Percentiles rank a stretch among this genome's conserved stretches.
Conservation (phyloP, 2,888 invertebrate species). For the Campoplex nolae region DNA sequence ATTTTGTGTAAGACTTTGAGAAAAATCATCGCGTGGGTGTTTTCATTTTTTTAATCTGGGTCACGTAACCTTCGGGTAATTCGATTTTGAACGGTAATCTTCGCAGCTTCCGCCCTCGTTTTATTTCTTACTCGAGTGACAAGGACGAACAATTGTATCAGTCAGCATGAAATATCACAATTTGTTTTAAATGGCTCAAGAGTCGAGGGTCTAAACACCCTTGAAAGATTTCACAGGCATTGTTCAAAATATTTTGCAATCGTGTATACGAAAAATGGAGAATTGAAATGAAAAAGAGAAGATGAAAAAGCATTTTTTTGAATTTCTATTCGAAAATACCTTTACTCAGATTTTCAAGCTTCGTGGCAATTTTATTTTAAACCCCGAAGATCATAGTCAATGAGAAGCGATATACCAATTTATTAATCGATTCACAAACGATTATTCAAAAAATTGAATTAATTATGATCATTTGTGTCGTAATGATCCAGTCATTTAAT, state of each 20-base stretch:
- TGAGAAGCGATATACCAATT: background rate
- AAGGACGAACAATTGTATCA: background rate
- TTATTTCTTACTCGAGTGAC: background rate
- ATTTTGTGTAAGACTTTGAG: background rate
- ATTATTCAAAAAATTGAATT: background rate
- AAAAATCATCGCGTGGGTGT: constrained; percentile 14
- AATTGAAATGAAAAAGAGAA: no score
- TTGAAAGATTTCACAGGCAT: no score
- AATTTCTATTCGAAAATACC: no score
- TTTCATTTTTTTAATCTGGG: constrained; percentile 19
- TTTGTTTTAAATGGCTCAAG: background rate
- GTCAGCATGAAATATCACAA: background rate
- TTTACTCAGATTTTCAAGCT: no score
- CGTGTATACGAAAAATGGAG: background rate
- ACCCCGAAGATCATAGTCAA: no score
- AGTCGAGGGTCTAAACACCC: background rate
- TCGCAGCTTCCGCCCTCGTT: background rate
- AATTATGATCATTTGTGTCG: background rate
- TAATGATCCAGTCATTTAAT: background rate
- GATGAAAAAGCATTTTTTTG: no score
- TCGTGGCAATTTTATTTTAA: no score
- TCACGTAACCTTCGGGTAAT: constrained; percentile 26
- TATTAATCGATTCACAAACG: background rate
- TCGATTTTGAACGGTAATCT: constrained; percentile 25
- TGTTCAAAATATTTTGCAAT: background rate